These are phyloP conservation scores for Murina feae DNA, from an alignment of 2,113 vertebrate genomes.

Conservation along the genomic window DNA sequence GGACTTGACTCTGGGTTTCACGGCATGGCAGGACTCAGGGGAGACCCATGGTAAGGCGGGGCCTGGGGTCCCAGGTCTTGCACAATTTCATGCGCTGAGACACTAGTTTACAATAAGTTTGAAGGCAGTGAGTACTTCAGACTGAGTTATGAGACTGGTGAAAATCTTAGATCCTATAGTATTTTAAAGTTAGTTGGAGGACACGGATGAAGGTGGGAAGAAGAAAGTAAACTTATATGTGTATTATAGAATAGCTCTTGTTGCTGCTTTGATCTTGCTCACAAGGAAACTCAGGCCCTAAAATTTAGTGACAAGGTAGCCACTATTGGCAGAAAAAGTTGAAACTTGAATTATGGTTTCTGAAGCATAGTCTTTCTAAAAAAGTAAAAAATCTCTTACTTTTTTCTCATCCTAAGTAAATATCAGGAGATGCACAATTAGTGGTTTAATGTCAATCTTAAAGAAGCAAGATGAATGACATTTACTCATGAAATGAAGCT, in stretches of 20 bases:
- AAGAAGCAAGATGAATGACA: not conserved
- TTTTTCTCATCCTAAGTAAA: not conserved
- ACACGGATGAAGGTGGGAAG: not conserved
- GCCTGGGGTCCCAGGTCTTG: too few relatives aligned
- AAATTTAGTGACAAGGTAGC: not conserved
- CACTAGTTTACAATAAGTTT: not conserved
- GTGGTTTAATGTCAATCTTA: not conserved
- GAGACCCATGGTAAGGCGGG: too few relatives aligned
- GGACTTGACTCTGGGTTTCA: too few relatives aligned
- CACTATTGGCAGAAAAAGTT: not conserved
- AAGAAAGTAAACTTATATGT: accelerated
- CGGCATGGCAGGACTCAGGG: too few relatives aligned
- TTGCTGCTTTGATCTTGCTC: accelerated
- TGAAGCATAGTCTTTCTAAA: not conserved
- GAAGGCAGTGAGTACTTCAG: not conserved
- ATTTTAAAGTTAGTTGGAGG: not conserved
- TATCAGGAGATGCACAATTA: not conserved
- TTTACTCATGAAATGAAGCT: not conserved
- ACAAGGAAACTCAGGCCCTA: not conserved
- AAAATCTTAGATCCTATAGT: not conserved
- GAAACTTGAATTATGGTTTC: not conserved
- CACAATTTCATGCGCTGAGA: too few relatives aligned
- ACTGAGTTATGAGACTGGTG: not conserved
- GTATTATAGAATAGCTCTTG: accelerated
- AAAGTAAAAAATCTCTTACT: not conserved